These are phyloP conservation scores for Avahi laniger DNA, from an alignment of 2,797 vertebrate species.

Conservation along the genomic window DNA sequence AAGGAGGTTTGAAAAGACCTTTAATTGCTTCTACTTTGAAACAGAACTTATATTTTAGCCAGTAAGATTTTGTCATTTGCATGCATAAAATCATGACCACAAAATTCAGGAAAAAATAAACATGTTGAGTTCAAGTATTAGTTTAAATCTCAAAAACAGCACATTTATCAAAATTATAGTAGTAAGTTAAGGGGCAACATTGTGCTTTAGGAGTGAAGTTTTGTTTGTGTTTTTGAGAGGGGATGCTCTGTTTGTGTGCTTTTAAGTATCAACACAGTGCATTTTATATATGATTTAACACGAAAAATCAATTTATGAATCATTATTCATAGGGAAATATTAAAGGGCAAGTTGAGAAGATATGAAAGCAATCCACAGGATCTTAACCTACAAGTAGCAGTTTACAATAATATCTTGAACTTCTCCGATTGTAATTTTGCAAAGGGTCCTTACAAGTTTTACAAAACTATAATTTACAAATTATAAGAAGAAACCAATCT, in stretches of 20 bases:
- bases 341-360: neutral
- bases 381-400: neutral
- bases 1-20: neutral
- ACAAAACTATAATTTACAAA: neutral
- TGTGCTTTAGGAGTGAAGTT: neutral
- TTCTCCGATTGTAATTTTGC: neutral
- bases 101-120: neutral
- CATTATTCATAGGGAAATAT: neutral
- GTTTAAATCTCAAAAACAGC: conserved; percentile 9
- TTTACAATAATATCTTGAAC: neutral
- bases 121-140: neutral
- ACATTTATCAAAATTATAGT: neutral
- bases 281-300: neutral
- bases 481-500: neutral
- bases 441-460: neutral
- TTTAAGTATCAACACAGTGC: neutral
- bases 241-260: neutral
- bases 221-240: neutral
- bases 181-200: neutral
- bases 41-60: neutral
- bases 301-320: neutral
- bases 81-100: neutral
- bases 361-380: neutral
- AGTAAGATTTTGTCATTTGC: neutral
- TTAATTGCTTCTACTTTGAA: neutral